Conservation (phyloP, 2,888 invertebrate species). For the Esperia sulphurella region DNA sequence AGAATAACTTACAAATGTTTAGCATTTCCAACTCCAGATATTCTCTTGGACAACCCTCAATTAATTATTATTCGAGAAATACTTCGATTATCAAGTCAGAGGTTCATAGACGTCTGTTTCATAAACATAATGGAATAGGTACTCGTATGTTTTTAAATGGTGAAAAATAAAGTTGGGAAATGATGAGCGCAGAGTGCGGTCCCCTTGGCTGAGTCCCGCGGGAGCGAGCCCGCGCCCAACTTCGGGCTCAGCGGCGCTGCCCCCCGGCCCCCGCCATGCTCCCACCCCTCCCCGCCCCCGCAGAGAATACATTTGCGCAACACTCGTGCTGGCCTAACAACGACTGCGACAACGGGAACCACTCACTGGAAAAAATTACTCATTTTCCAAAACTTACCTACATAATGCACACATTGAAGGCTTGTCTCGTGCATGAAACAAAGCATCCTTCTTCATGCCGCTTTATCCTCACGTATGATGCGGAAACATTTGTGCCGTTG, state of each 20-base stretch:
- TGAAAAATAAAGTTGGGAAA: slow-evolving; percentile 13
- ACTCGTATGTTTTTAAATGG: not conserved
- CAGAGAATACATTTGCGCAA: slow-evolving; percentile 78
- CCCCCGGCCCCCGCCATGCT: slow-evolving; percentile 25
- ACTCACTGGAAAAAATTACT: slow-evolving; percentile 68
- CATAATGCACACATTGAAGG: slow-evolving; percentile 16
- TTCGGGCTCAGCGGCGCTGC: slow-evolving; percentile 70
- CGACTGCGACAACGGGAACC: slow-evolving; percentile 66
- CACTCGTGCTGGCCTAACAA: slow-evolving; percentile 74
- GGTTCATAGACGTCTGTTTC: not conserved
- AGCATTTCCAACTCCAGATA: slow-evolving; percentile 33
- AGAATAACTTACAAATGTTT: slow-evolving; percentile 55
- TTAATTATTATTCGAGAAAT: not conserved
- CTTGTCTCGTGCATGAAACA: slow-evolving; percentile 40
- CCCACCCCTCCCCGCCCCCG: slow-evolving; percentile 42
- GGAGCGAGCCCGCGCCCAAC: slow-evolving; percentile 75
- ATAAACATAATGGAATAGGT: not conserved
- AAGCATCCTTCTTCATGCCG: slow-evolving; percentile 30
- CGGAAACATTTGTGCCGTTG: slow-evolving; percentile 21
- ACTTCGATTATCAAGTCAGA: not conserved
- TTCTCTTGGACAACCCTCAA: slow-evolving; percentile 3
- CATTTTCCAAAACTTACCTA: slow-evolving; percentile 48
- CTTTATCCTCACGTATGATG: slow-evolving; percentile 16
- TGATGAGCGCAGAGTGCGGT: slow-evolving; percentile 46
- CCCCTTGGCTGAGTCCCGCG: slow-evolving; percentile 60